Evolutionary conservation across 2,888 invertebrate species (phyloP).

Genomic region (Synergus gifuensis): DNA sequence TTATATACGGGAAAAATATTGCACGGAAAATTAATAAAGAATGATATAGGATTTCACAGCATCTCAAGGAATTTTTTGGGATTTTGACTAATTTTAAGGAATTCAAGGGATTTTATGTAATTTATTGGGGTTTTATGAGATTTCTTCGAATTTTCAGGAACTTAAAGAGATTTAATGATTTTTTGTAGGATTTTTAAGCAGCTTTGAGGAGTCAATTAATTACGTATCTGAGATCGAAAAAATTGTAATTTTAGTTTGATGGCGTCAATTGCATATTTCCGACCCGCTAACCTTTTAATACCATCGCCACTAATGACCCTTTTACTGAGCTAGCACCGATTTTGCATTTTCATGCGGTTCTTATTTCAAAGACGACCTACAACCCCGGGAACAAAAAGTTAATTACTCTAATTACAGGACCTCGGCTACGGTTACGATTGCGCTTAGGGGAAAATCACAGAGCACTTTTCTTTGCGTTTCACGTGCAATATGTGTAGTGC

Average conservation of each 20-base stretch:
- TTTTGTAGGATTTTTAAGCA: too few species aligned
- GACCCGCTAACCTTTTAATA: neutral
- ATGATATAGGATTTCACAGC: too few species aligned
- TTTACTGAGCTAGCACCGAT: neutral
- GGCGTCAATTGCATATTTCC: neutral
- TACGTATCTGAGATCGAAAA: neutral
- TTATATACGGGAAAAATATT: too few species aligned
- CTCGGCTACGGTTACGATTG: constrained; percentile 35
- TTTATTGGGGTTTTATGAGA: too few species aligned
- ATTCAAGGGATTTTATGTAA: too few species aligned
- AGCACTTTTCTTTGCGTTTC: neutral
- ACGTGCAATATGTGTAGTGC: neutral
- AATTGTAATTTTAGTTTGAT: neutral
- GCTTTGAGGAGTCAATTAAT: too few species aligned
- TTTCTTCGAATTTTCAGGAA: too few species aligned
- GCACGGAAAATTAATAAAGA: too few species aligned
- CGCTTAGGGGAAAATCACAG: neutral
- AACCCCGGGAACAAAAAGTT: constrained; percentile 52
- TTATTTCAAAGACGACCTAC: constrained; percentile 17
- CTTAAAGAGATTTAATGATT: too few species aligned
- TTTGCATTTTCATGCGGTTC: neutral
- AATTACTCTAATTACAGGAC: constrained; percentile 64
- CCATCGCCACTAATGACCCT: neutral
- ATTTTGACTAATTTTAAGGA: too few species aligned
- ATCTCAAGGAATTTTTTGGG: too few species aligned